Evolutionary conservation across 2,888 invertebrate genomes (phyloP).

Genomic region (Charanyca ferruginea): DNA sequence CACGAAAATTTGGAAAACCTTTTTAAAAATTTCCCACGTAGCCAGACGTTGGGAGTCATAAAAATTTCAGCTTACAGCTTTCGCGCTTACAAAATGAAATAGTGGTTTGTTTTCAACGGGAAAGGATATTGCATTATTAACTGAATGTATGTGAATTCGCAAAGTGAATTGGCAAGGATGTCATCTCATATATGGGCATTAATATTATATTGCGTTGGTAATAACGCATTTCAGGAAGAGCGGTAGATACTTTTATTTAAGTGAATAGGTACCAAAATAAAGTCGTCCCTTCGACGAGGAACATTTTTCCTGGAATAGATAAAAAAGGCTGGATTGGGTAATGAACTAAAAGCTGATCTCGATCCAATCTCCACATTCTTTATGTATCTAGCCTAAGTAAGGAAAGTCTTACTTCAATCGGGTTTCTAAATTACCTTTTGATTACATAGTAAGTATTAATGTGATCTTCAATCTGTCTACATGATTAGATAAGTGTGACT

Average conservation of each 20-base stretch:
- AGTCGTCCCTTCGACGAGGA: constrained; percentile 11
- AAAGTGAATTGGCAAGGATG: constrained; percentile 38
- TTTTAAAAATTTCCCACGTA: constrained; percentile 79
- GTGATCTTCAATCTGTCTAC: constrained; percentile 59
- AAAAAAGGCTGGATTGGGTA: constrained; percentile 59
- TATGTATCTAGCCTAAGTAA: constrained; percentile 49
- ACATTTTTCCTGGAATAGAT: constrained; percentile 43
- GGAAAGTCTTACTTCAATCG: constrained; percentile 36
- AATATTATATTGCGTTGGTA: constrained; percentile 46
- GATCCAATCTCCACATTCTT: constrained; percentile 55
- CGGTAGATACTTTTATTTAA: constrained; percentile 36
- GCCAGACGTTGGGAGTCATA: constrained; percentile 79
- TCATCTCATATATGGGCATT: constrained; percentile 38
- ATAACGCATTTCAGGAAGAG: constrained; percentile 40
- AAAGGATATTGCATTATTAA: constrained; percentile 69
- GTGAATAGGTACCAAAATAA: constrained; percentile 35
- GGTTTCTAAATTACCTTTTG: constrained; percentile 47
- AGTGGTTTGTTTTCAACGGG: constrained; percentile 77
- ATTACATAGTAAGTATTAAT: constrained; percentile 59
- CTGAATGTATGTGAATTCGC: constrained; percentile 60
- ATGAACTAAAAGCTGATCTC: constrained; percentile 64
- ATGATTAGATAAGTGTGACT: constrained; percentile 68
- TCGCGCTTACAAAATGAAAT: constrained; percentile 81
- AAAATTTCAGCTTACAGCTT: constrained; percentile 82
- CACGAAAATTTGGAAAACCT: constrained; percentile 80